phyloP scores from a whole-genome alignment of 2,797 vertebrate species.

The Tokudaia muenninki region DNA sequence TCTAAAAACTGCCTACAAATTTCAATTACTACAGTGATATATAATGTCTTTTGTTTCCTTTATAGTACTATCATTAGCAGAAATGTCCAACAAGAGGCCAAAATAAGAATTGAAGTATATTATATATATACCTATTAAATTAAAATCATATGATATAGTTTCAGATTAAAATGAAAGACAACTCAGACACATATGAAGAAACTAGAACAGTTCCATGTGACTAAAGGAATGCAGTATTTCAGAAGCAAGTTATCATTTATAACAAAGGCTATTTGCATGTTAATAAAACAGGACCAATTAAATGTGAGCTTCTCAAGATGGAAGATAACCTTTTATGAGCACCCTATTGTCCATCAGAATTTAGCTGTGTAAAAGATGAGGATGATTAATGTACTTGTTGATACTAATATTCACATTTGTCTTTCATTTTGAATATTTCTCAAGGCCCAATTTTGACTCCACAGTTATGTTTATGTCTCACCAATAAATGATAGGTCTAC shows the following conservation, averaged over 20 bases:
- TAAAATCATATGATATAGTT: not conserved
- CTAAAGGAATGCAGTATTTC: not conserved
- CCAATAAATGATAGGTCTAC: constrained; percentile 5
- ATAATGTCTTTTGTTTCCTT: constrained; percentile 30
- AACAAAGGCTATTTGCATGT: not conserved
- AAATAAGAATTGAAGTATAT: not conserved
- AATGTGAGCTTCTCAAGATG: not conserved
- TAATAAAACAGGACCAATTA: not conserved
- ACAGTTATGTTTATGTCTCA: not conserved
- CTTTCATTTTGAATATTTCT: constrained; percentile 18
- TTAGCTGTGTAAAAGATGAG: not conserved
- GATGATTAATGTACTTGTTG: not conserved
- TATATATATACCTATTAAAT: not conserved
- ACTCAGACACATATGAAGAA: constrained; percentile 28
- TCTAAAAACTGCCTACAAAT: not conserved
- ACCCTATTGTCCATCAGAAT: not conserved
- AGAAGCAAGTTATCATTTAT: constrained; percentile 27
- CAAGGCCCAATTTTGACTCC: not conserved
- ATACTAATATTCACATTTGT: not conserved
- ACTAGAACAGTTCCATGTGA: not conserved
- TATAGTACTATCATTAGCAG: not conserved
- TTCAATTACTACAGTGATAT: constrained; percentile 5
- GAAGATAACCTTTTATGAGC: not conserved
- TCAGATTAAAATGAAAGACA: constrained; percentile 39
- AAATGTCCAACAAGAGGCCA: not conserved